These are phyloP conservation scores for Otolemur crassicaudatus DNA, from an alignment of 2,797 vertebrate species.

Conservation along the genomic window DNA sequence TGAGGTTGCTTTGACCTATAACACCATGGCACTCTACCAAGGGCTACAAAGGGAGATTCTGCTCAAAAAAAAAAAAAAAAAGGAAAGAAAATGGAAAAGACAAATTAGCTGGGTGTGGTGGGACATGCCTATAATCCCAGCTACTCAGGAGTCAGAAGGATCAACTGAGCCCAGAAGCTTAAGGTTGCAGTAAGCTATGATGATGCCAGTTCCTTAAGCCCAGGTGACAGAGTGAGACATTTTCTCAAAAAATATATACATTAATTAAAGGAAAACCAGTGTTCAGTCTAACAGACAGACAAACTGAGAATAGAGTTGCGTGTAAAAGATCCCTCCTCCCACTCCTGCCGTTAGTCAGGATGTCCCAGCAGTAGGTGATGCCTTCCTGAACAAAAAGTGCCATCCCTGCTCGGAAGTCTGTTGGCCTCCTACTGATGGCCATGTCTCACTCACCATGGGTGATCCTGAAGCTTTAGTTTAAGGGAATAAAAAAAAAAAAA, in stretches of 20 bases:
- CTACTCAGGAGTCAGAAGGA: too few species aligned
- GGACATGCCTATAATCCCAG: too few species aligned
- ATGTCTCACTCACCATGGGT: too few species aligned
- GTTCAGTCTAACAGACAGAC: not conserved
- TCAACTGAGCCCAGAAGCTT: not conserved
- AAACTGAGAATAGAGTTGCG: not conserved
- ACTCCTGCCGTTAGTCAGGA: not conserved
- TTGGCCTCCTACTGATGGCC: not conserved
- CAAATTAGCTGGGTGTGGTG: too few species aligned
- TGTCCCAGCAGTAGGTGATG: not conserved
- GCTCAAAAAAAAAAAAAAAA: too few species aligned
- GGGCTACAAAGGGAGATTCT: too few species aligned
- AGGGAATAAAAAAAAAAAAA: not conserved
- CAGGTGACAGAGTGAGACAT: not conserved
- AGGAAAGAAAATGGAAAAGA: too few species aligned
- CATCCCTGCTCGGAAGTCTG: not conserved
- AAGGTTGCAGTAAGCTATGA: not conserved
- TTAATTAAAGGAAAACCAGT: not conserved
- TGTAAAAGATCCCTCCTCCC: not conserved
- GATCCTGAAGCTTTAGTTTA: not conserved
- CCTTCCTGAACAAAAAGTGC: not conserved
- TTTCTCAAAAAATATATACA: not conserved
- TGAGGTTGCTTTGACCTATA: too few species aligned
- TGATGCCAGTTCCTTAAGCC: not conserved
- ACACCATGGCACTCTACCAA: too few species aligned